Percentiles rank a stretch among this genome's conserved stretches.
phyloP scores from a whole-genome alignment of 2,113 vertebrate species.

The Cinclus cinclus region DNA sequence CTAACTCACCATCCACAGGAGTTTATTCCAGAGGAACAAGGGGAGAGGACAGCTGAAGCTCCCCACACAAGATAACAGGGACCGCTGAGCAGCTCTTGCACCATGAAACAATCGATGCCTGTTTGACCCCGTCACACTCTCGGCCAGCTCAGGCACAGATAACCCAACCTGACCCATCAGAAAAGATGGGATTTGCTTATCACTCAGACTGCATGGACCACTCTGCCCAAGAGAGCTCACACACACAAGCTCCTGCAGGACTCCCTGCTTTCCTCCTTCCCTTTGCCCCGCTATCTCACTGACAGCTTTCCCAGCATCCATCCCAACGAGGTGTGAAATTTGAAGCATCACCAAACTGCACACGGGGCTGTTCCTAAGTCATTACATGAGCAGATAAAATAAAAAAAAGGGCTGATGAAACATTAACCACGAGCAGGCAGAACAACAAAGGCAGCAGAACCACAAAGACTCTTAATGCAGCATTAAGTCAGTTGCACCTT shows the following conservation, averaged over 20 bases:
- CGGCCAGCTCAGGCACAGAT: neutral
- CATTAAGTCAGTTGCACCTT: neutral
- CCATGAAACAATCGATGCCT: neutral
- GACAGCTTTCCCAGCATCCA: neutral
- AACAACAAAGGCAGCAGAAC: neutral
- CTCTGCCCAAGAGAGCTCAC: neutral
- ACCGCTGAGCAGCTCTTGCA: rapidly evolving
- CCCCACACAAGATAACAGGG: neutral
- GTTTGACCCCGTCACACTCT: neutral
- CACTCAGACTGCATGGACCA: neutral
- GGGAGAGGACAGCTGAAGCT: neutral
- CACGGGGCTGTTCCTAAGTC: neutral
- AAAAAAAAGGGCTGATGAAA: neutral
- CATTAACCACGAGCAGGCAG: neutral
- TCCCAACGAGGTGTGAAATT: neutral
- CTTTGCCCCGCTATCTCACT: neutral
- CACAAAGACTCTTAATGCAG: neutral
- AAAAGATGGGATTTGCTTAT: neutral
- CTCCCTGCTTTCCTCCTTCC: neutral
- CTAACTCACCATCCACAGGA: neutral
- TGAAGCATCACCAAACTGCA: neutral
- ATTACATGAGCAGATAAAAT: neutral
- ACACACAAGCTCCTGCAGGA: neutral
- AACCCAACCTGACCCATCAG: neutral
- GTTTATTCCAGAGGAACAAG: neutral